Evolutionary conservation across 2,888 invertebrate species (phyloP).

Genomic region (Sisyra terminalis): DNA sequence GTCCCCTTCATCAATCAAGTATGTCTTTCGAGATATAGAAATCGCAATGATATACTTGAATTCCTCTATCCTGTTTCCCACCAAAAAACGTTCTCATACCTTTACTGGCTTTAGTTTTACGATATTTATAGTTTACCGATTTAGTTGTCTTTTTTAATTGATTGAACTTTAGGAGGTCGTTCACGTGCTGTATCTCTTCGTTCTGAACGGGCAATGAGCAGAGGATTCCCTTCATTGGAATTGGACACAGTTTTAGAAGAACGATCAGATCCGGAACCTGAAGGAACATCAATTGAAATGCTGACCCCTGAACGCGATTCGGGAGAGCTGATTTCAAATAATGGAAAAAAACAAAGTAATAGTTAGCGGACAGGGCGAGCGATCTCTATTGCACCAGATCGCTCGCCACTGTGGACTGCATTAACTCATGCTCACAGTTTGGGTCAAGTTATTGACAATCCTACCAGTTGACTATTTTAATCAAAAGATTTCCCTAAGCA

Average conservation of each 20-base stretch:
- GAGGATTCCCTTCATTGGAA: conserved; percentile 61
- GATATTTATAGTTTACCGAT: no score
- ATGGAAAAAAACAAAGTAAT: conserved; percentile 10
- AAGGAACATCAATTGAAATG: conserved; percentile 24
- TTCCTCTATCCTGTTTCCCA: not conserved
- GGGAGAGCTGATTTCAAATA: not conserved
- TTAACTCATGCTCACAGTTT: conserved; percentile 52
- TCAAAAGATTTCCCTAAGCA: no score
- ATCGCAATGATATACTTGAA: not conserved
- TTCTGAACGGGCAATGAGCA: conserved; percentile 48
- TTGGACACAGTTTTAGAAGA: conserved; percentile 74
- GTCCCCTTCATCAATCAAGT: conserved; percentile 56
- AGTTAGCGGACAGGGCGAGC: conserved; percentile 24
- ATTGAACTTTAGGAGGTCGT: conserved; percentile 26
- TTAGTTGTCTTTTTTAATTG: conserved; percentile 8
- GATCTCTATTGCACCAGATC: conserved; percentile 23
- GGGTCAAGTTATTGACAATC: conserved; percentile 14
- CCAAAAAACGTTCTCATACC: conserved; percentile 3
- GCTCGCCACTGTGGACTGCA: conserved; percentile 68
- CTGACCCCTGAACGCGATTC: conserved; percentile 18
- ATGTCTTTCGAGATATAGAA: conserved; percentile 21
- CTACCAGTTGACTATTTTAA: conserved; percentile 4
- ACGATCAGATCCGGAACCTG: conserved; percentile 57
- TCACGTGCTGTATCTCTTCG: conserved; percentile 42
- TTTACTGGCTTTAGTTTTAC: no score